Evolutionary conservation across 1,140 invertebrate genomes (phyloP), one percentile per base, ranked within the genome.

Genomic region (Drosophila subpulchrella): DNA sequence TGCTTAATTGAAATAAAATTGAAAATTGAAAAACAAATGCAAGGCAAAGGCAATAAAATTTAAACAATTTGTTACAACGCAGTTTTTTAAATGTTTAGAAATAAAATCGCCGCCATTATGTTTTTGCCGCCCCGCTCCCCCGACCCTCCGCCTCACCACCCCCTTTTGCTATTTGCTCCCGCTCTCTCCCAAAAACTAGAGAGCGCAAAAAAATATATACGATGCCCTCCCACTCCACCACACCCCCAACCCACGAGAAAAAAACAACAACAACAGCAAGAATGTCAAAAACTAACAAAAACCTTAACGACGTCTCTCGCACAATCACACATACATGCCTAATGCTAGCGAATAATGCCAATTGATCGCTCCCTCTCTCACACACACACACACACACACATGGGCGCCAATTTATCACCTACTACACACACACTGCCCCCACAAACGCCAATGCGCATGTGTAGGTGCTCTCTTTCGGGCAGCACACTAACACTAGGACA

Each of bases 1-100:
- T 73, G 48, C 61, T 41, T 58, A 57, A 74, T 71, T 80, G 63
- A 71, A 46, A 63, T 44, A 46, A 32, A 78, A 44, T 44, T 44
- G 42, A 77, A 68, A 24, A 75, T 60, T 42, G 55, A 42, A 54
- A 47, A 63, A 75, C 38, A 59, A 53, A 48, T 50, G 73, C 61
- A 62, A 71, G 50, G 75, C 68, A 59, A 75, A 72, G 56, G 50
- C 51, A 66, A 81, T 70, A 81, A 86, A 78, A 75, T 76, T 88
- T 88, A 65, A 82, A 86, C 75, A 88, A 86, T 83, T 88, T 82
- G 61, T 81, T 88, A 86, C 83, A 86, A 86, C 83, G 83, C 83
- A 86, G 70, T 86, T 86, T 82, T 88, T 88, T 82, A 68, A 78
- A 76, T 84, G 79, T 77, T 56, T 84, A 73, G 77, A 74, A 81